Base-by-base conservation (phyloP, 2,888 invertebrate genomes). In the Limnephilus auricula region DNA sequence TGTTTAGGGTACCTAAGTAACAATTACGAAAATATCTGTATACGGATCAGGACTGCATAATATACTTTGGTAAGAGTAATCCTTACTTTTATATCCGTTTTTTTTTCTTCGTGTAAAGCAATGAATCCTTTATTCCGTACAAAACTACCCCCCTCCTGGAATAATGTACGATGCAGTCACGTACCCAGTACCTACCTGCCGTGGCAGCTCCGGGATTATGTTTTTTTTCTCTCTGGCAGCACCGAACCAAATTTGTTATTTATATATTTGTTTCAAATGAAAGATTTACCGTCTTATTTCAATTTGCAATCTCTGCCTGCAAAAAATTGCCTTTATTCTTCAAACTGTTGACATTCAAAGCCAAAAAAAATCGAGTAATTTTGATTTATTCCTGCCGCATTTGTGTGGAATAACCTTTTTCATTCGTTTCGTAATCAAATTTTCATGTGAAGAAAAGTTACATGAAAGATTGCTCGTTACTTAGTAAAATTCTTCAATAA, bases 251-350 rank as follows among this genome's bases (percentile, higher is more conserved):
- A 82, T 82, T 31, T 82, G 32, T 34, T 82, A 34, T 82, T 82
- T 82, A 18, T 82, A n/a, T n/a, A n/a, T n/a, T n/a, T n/a, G n/a
- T 82, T 32, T 82, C 82, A 82, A 82, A 82, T 32, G 32, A 82
- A 82, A 82, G 25, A 82, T 82, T 82, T 82, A 82, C 82, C 65
- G 65, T 65, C 65, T 65, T 65, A 65, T 65, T 65, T 65, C 65
- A 65, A 65, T 65, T 65, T 65, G 65, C 65, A 65, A 65, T 65
- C 25, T 25, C 65, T 65, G 65, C 9, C 65, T 65, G 25, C 9
- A 65, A 65, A 65, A 65, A 9, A 65, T 65, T 65, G 6, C 65
- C 65, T 25, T 65, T 65, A n/a, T 65, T 65, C 65, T 65, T 65
- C 65, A 65, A 65, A 65, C 25, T 65, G 65, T 65, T 65, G 65